Evolutionary conservation across 2,797 vertebrate genomes (phyloP).

Genomic region (Mycteria americana): DNA sequence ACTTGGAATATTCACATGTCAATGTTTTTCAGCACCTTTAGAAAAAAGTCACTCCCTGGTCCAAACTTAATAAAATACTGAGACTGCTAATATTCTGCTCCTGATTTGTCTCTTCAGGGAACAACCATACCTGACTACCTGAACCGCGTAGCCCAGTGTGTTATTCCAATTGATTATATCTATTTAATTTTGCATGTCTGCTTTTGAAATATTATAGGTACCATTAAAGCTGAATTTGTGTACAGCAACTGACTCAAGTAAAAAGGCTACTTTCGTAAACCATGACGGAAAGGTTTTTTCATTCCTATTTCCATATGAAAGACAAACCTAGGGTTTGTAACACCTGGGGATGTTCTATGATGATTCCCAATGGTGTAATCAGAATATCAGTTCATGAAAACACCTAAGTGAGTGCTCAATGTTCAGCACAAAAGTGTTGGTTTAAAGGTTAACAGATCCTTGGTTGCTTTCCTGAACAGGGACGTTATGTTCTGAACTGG

Average conservation of each 20-base stretch:
- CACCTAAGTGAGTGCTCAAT: background rate
- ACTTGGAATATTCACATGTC: background rate
- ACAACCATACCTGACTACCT: background rate
- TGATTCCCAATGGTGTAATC: background rate
- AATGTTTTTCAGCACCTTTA: background rate
- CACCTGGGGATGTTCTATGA: background rate
- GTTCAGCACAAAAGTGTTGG: background rate
- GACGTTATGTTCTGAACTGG: background rate
- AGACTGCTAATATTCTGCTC: background rate
- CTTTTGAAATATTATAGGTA: background rate
- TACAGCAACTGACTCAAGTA: background rate
- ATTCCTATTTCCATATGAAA: background rate
- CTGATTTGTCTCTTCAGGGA: background rate
- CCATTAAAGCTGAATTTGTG: background rate
- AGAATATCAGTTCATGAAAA: background rate
- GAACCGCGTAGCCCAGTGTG: background rate
- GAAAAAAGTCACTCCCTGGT: background rate
- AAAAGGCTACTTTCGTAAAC: background rate
- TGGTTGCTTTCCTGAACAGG: background rate
- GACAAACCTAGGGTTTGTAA: background rate
- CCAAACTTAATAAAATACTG: background rate
- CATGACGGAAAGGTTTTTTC: background rate
- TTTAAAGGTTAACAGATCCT: background rate
- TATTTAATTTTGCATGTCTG: background rate
- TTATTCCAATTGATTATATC: background rate